Percentiles rank a stretch among this genome's conserved stretches.
phyloP scores from a whole-genome alignment of 2,888 invertebrate genomes.

The Clusia tigrina region DNA sequence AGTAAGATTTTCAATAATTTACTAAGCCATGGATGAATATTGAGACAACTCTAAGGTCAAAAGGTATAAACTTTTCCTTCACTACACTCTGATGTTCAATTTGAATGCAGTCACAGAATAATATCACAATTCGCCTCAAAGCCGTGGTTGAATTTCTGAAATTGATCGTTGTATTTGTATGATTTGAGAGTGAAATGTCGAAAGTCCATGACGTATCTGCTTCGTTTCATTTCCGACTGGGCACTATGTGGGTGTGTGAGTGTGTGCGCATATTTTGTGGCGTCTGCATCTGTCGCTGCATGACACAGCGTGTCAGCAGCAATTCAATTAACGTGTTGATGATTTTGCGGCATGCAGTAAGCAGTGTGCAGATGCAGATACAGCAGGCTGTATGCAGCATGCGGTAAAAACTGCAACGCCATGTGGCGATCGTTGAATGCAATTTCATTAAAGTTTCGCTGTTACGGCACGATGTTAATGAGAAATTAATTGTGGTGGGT shows the following conservation, averaged over 20 bases:
- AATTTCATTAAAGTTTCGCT: conserved; percentile 5
- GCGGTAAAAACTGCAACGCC: conserved; percentile 20
- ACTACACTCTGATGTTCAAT: no score
- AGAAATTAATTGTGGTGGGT: conserved; percentile 52
- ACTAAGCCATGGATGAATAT: no score
- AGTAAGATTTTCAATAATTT: no score
- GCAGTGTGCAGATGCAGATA: not conserved
- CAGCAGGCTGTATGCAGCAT: conserved; percentile 9
- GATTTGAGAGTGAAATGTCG: no score
- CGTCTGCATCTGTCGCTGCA: conserved; percentile 40
- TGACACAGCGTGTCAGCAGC: conserved; percentile 54
- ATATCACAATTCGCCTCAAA: no score
- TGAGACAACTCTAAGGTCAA: no score
- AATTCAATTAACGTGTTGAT: conserved; percentile 61
- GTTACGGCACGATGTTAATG: conserved; percentile 48
- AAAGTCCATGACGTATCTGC: no score
- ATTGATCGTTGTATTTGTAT: no score
- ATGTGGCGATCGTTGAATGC: conserved; percentile 24
- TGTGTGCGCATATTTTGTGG: conserved; percentile 34
- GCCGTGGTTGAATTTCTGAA: no score
- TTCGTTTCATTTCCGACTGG: conserved; percentile 1
- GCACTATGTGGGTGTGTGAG: conserved; percentile 20
- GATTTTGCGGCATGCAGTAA: conserved; percentile 58
- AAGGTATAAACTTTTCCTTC: no score
- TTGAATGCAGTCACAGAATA: no score